phyloP scores from a whole-genome alignment of 30 jellyfish, hydroid and myxozoan genomes.

The Chrysaora quinquecirrha region DNA sequence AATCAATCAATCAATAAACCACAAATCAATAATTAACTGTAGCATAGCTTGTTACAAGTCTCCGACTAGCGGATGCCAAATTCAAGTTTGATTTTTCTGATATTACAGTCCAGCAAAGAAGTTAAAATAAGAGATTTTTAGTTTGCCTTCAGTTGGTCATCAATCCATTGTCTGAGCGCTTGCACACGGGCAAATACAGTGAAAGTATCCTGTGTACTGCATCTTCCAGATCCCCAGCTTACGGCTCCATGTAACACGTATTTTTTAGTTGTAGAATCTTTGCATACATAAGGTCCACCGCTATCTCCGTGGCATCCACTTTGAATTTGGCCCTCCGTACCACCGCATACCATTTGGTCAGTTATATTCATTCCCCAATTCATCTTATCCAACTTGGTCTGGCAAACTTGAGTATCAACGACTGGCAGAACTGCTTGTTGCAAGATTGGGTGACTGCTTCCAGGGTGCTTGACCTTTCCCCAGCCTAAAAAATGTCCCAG shows the following conservation, averaged over 20 bases:
- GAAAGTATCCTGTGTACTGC: slow-evolving; percentile 14
- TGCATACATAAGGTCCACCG: slow-evolving; percentile 60
- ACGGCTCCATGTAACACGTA: slow-evolving; percentile 42
- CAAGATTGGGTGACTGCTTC: slow-evolving; percentile 13
- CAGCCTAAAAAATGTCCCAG: slow-evolving; percentile 4
- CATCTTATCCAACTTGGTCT: background rate
- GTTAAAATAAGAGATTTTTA: background rate
- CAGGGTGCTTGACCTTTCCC: slow-evolving; percentile 32
- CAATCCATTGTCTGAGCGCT: slow-evolving; percentile 14
- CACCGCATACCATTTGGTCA: slow-evolving; percentile 33
- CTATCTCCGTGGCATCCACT: slow-evolving; percentile 54
- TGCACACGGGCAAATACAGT: slow-evolving; percentile 41
- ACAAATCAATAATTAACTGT: too few relatives aligned
- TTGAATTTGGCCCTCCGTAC: background rate
- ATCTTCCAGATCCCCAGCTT: slow-evolving; percentile 56
- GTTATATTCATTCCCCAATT: background rate
- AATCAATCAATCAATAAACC: too few relatives aligned
- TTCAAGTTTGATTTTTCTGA: too few relatives aligned
- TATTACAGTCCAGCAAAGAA: too few relatives aligned
- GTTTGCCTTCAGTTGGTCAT: background rate
- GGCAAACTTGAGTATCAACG: background rate
- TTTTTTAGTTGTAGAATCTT: background rate
- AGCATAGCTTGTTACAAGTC: too few relatives aligned
- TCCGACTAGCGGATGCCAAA: too few relatives aligned
- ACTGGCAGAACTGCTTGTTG: slow-evolving; percentile 9